Evolutionary conservation across 2,113 vertebrate genomes (phyloP), one percentile per base, ranked within the genome.

Genomic region (Ancistrus triradiatus): DNA sequence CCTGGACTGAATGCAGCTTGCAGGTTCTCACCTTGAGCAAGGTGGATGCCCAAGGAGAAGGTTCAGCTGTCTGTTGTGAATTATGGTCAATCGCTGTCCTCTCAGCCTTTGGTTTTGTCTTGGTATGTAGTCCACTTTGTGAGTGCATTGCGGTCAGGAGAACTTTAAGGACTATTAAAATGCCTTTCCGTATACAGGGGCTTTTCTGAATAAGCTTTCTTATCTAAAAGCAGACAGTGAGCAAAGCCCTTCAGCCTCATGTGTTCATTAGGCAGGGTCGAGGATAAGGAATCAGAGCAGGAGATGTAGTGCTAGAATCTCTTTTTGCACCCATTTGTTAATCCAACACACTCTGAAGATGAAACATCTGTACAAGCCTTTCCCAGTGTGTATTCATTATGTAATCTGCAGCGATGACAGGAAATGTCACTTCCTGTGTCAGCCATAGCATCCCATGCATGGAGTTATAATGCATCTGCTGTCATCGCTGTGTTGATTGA

Each of bases 111-210:
- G 8, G 18, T 48, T 52, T 43, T 28, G 2, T 14, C 25, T 31
- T 35, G 2, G 1, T 17, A 1, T 49, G 63, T 68, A 59, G 69
- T 47, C 69, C 60, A 66, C 59, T 74, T 63, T 49, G 66, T 38
- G 48, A 74, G 71, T 78, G 76, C 66, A 81, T 78, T 84, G 77
- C 74, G 78, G 83, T 82, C 74, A 79, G 73, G 63, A 48, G 57
- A 59, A 79, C 52, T 72, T 72, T 81, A 81, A 67, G 63, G 78
- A 73, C 76, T 80, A 83, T 85, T 83, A 82, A 80, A 64, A 72
- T 66, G 74, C 59, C 74, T 77, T 75, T 72, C 74, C n/a, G n/a
- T n/a, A 60, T 50, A 69, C 70, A 78, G 59, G 61, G 59, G 72
- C 66, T 74, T 84, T 76, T 72, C n/a, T n/a, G n/a, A n/a, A n/a